phyloP scores from a whole-genome alignment of 2,113 vertebrate genomes.

The Dasyornis broadbenti region DNA sequence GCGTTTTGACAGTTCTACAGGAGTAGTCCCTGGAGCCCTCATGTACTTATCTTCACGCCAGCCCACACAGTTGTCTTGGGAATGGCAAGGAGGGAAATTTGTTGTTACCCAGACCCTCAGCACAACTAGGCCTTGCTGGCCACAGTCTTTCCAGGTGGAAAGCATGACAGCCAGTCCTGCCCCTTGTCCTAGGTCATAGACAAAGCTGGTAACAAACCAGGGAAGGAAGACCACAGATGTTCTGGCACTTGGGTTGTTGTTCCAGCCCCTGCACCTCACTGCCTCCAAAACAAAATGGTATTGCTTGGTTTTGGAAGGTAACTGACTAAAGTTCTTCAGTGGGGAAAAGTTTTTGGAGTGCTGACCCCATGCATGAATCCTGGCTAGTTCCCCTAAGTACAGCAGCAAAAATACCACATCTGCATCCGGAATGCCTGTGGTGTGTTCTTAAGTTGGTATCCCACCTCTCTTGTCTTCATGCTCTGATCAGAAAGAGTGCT shows the following conservation, averaged over 20 bases:
- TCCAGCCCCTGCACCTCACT: background rate
- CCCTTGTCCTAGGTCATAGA: background rate
- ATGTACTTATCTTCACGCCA: background rate
- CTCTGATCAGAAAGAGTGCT: background rate
- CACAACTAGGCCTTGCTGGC: no score
- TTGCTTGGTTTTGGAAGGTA: background rate
- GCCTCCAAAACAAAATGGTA: background rate
- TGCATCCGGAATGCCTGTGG: background rate
- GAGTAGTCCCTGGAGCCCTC: fast-evolving
- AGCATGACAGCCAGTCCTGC: fast-evolving
- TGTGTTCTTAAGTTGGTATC: background rate
- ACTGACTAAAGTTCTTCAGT: fast-evolving
- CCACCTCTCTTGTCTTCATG: fast-evolving
- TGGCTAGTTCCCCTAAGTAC: background rate
- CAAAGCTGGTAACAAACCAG: background rate
- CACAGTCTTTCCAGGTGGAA: fast-evolving
- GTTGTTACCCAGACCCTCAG: background rate
- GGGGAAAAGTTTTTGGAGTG: background rate
- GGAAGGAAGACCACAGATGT: background rate
- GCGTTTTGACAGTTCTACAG: background rate
- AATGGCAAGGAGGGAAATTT: background rate
- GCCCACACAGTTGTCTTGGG: fast-evolving
- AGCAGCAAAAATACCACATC: background rate
- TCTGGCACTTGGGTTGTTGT: background rate
- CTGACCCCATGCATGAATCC: fast-evolving